Evolutionary conservation across 2,888 invertebrate genomes (phyloP).

Genomic region (Xiphydria camelus): DNA sequence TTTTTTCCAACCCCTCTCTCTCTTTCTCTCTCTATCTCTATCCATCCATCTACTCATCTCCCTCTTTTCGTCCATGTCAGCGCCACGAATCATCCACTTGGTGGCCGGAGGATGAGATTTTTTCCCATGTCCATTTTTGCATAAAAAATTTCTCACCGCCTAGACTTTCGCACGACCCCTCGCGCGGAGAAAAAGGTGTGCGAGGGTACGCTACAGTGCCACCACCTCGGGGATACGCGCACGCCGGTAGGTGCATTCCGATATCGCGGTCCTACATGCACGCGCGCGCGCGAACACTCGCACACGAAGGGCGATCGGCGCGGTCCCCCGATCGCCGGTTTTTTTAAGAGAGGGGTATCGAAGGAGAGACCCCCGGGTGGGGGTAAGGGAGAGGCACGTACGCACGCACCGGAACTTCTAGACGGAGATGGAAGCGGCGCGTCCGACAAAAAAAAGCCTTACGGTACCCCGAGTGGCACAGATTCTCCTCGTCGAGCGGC

Average conservation of each 20-base stretch:
- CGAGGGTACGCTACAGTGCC: conserved; percentile 23
- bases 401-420: conserved; percentile 33
- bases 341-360: conserved; percentile 11
- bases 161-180: conserved; percentile 49
- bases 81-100: conserved; percentile 24
- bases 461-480: conserved; percentile 56
- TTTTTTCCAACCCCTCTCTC: no score
- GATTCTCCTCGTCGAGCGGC: conserved; percentile 42
- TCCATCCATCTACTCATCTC: no score
- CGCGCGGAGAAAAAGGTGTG: conserved; percentile 24
- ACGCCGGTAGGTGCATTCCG: conserved; percentile 33
- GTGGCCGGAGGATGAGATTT: conserved; percentile 28
- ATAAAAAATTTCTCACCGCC: conserved; percentile 54
- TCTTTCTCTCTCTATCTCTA: neutral
- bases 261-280: neutral
- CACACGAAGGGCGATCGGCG: conserved; percentile 2
- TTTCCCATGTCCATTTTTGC: conserved; percentile 57
- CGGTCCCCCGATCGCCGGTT: conserved; percentile 11
- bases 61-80: conserved; percentile 9
- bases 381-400: conserved; percentile 14
- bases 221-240: conserved; percentile 26
- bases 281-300: conserved; percentile 1
- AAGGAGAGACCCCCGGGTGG: conserved; percentile 10
- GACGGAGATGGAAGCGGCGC: conserved; percentile 49
- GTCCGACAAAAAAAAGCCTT: conserved; percentile 39